phyloP scores from a whole-genome alignment of 2,888 invertebrate genomes.

The Eutolmus rufibarbis region DNA sequence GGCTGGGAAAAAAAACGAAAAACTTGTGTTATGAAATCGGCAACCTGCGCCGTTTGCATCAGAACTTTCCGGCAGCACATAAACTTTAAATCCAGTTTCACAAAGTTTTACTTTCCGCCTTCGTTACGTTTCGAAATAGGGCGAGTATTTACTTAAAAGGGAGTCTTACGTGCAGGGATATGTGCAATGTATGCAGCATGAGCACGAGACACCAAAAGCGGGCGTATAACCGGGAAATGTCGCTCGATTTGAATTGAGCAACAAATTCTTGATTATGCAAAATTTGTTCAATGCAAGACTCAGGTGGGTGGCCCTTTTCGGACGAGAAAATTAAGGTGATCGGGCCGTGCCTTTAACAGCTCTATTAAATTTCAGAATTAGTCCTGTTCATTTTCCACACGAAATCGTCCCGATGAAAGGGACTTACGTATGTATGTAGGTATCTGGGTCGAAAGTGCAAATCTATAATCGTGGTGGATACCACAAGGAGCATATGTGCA shows the following conservation, averaged over 20 bases:
- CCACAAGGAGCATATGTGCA: not conserved
- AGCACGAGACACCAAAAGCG: not conserved
- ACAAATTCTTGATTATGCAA: slow-evolving; percentile 32
- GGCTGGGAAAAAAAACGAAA: not conserved
- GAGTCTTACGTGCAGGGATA: not conserved
- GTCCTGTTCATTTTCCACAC: slow-evolving; percentile 1
- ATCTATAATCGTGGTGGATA: slow-evolving; percentile 23
- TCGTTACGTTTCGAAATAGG: not conserved
- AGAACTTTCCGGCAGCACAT: not conserved
- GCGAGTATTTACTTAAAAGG: not conserved
- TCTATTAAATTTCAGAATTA: not conserved
- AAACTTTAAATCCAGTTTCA: not conserved
- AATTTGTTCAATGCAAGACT: not conserved
- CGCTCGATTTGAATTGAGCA: not conserved
- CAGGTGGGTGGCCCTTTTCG: not conserved
- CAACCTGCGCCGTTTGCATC: not conserved
- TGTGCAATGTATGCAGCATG: not conserved
- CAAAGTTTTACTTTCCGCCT: not conserved
- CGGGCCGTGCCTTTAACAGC: not conserved
- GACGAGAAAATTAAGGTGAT: slow-evolving; percentile 6
- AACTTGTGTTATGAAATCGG: not conserved
- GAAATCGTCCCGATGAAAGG: slow-evolving; percentile 1
- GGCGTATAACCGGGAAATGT: not conserved
- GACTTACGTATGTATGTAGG: not conserved
- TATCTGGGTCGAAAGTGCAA: slow-evolving; percentile 41